Percentiles rank a stretch among this genome's conserved stretches.
These are phyloP conservation scores for Sprattus sprattus DNA, from an alignment of 2,113 vertebrate species.

Conservation along the genomic window DNA sequence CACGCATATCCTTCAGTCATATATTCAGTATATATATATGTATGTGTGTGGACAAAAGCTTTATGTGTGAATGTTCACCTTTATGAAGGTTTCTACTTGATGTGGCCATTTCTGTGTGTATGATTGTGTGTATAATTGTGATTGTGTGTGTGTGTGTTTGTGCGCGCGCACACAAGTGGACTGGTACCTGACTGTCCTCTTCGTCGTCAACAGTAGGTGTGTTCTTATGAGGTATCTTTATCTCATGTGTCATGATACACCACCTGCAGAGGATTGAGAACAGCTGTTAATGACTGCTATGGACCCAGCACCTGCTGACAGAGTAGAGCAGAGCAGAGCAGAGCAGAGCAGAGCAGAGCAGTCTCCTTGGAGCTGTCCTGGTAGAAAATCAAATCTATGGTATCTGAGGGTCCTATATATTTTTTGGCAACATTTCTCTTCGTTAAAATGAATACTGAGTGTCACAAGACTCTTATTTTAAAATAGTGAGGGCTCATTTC, in stretches of 20 bases:
- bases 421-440: too few species aligned
- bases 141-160: neutral
- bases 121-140: neutral
- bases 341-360: neutral
- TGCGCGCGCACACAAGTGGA: conserved; percentile 27
- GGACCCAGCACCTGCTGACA: neutral
- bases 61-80: too few species aligned
- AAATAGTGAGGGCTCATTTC: too few species aligned
- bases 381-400: too few species aligned
- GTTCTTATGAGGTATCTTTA: conserved; percentile 91
- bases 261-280: conserved; percentile 71
- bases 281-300: conserved; percentile 21
- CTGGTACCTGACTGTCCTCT: conserved; percentile 82
- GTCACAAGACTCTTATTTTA: too few species aligned
- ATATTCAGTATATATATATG: too few species aligned
- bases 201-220: conserved; percentile 84
- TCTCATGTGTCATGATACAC: conserved; percentile 99
- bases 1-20: too few species aligned
- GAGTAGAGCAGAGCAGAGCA: neutral
- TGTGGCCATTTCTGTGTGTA: too few species aligned
- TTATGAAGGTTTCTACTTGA: too few species aligned
- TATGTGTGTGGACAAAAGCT: too few species aligned
- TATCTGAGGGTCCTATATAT: too few species aligned
- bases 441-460: too few species aligned
- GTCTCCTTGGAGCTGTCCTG: neutral